These are phyloP conservation scores for Galagoides demidoff DNA, from an alignment of 2,797 vertebrate genomes.

Conservation along the genomic window DNA sequence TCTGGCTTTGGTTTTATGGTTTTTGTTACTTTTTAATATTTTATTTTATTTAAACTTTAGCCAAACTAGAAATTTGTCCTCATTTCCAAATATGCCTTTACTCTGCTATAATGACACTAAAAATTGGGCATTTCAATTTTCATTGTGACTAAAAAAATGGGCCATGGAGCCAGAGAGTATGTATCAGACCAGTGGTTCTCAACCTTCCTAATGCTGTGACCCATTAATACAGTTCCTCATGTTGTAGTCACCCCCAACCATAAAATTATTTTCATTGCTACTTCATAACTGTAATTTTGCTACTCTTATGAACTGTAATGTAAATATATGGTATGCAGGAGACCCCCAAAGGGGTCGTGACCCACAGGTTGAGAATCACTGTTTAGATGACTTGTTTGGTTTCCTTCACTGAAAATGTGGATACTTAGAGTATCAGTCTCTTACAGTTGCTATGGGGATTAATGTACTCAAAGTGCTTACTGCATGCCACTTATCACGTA, in stretches of 20 bases:
- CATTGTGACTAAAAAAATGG: not conserved
- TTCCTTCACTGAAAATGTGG: not conserved
- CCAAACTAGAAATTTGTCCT: not conserved
- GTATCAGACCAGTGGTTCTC: not conserved
- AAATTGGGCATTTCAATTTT: not conserved
- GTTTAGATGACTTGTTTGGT: not conserved
- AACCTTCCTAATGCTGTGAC: too few relatives aligned
- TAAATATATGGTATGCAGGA: too few relatives aligned
- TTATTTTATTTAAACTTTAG: conserved; percentile 1
- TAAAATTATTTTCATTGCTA: too few relatives aligned
- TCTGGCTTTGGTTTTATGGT: not conserved
- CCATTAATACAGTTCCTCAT: too few relatives aligned
- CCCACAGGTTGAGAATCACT: too few relatives aligned
- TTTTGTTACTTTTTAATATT: not conserved
- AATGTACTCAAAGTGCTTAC: not conserved
- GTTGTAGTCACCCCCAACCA: too few relatives aligned
- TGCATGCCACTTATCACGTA: not conserved
- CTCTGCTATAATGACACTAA: not conserved
- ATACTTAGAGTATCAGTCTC: not conserved
- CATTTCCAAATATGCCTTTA: not conserved
- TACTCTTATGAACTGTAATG: too few relatives aligned
- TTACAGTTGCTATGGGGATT: not conserved
- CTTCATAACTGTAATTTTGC: too few relatives aligned
- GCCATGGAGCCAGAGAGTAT: not conserved
- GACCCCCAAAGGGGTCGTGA: too few relatives aligned